These are phyloP conservation scores for Trimorus sp. DNA, from an alignment of 2,888 invertebrate species.

Conservation along the genomic window DNA sequence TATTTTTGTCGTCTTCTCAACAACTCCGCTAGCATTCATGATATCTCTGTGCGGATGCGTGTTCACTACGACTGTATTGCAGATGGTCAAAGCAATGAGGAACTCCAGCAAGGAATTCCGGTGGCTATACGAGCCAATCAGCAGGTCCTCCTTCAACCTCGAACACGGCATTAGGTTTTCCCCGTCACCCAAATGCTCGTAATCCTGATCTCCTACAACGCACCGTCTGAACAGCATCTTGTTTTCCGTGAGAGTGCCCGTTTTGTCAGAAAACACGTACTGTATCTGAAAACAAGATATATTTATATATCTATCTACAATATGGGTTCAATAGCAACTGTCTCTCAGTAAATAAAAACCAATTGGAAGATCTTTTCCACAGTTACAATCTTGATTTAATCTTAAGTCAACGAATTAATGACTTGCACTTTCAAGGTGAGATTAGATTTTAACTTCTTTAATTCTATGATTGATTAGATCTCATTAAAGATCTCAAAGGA, in stretches of 20 bases:
- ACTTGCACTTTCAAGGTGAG: not conserved
- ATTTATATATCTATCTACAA: not conserved
- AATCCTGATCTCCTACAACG: slow-evolving; percentile 94
- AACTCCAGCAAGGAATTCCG: slow-evolving; percentile 89
- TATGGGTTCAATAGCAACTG: not conserved
- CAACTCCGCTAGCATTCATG: slow-evolving; percentile 88
- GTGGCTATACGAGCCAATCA: slow-evolving; percentile 84
- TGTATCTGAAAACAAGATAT: slow-evolving; percentile 83
- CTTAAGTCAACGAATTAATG: not conserved
- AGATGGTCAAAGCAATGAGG: slow-evolving; percentile 93
- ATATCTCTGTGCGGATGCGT: slow-evolving; percentile 89
- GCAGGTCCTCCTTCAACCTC: slow-evolving; percentile 83
- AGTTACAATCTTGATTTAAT: not conserved
- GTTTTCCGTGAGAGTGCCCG: slow-evolving; percentile 98
- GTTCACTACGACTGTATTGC: slow-evolving; percentile 98
- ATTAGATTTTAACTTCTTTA: not conserved
- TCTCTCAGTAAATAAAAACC: not conserved
- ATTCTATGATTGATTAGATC: not conserved
- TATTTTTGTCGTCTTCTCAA: slow-evolving; percentile 82
- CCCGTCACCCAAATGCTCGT: slow-evolving; percentile 89
- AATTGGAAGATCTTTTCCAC: no score
- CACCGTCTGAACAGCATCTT: slow-evolving; percentile 98
- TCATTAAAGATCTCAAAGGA: no score
- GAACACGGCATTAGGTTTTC: slow-evolving; percentile 84
- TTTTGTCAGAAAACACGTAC: slow-evolving; percentile 98